Base-by-base conservation (phyloP, 2,113 vertebrate species). In the Cryptotis parvus region DNA sequence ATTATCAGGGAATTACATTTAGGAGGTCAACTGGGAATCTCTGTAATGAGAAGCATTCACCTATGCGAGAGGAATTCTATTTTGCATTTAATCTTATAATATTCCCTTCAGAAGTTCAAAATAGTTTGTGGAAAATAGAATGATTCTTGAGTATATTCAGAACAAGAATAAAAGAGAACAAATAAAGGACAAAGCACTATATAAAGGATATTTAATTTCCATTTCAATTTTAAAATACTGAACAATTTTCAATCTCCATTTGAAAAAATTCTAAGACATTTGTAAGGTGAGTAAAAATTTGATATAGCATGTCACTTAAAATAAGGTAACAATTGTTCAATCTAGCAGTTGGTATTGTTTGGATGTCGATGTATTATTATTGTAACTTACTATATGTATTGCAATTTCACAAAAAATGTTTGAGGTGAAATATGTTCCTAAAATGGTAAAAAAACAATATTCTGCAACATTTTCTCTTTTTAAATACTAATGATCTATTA, bases 1-100 rank as follows among this genome's bases (percentile, higher is more conserved):
- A 97, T 98, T 98, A 97, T 98, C 97, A 97, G 95, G 95, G 96
- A 98, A 98, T 98, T 97, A 96, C 96, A 98, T 97, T 97, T 97
- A 97, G 95, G 97, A 97, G 97, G 98, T 97, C 97, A 97, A 95
- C 96, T 96, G 93, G 97, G 96, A 95, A 97, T 97, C 97, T 97
- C 93, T 94, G 90, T 97, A 97, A 97, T 97, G 96, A 98, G 97
- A 97, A 97, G 90, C 95, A 96, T 97, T 98, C 97, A 97, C 97
- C 97, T 98, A n/a, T 97, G 97, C 95, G 98, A 87, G 88, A 96
- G 95, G 96, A 98, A 97, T 96, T 94, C 95, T 97, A 94, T 94
- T 97, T 96, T 97, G 97, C 96, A 97, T 97, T 98, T 98, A 97
- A 98, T 97, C 96, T 97, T 97, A 95, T 97, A 97, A 98, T 98